Evolutionary conservation across 2,113 vertebrate genomes (phyloP).

Genomic region (Oreochromis aureus): DNA sequence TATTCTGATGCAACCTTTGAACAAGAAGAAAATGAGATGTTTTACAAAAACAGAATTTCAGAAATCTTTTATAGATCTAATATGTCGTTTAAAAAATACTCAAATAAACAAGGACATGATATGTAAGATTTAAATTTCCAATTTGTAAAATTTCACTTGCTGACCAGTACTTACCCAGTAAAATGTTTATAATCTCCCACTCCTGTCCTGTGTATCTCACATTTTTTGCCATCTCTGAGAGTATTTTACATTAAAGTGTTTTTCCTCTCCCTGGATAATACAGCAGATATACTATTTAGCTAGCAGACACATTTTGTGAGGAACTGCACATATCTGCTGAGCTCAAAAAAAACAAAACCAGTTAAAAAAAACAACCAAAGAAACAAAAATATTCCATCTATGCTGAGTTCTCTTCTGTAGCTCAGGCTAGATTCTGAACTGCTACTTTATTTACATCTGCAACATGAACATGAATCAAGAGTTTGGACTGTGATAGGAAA

Average conservation of each 20-base stretch:
- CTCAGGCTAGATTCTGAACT: neutral
- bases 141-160: neutral
- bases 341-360: neutral
- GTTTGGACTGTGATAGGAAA: neutral
- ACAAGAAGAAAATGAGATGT: neutral
- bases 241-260: neutral
- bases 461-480: neutral
- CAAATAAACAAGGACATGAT: neutral
- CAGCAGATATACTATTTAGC: neutral
- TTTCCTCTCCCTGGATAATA: neutral
- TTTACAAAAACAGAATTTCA: neutral
- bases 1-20: neutral
- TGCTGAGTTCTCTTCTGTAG: neutral
- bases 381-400: neutral
- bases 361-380: neutral
- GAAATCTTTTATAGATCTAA: rapidly evolving
- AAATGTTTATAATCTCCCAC: neutral
- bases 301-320: neutral
- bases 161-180: neutral
- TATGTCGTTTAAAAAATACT: neutral
- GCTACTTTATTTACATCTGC: rapidly evolving
- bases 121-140: neutral
- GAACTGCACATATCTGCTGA: neutral
- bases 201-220: neutral
- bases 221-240: rapidly evolving